A percentile compares a stretch with the other conserved stretches of the same genome.
Evolutionary conservation across 2,888 invertebrate species (phyloP).

Genomic region (Lucinisca nassula): DNA sequence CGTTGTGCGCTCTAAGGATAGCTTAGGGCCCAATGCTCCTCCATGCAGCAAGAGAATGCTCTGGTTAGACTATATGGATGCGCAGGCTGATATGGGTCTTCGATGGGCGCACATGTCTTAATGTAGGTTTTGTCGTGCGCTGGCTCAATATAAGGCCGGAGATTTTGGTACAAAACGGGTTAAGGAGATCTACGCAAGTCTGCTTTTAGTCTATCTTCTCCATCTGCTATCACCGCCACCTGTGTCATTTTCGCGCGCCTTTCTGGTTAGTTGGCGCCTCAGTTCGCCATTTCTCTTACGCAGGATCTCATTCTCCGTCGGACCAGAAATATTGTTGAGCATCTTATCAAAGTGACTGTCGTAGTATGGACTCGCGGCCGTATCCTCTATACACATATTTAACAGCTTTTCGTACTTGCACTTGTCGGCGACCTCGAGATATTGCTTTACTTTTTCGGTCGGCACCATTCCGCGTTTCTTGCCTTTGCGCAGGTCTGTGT

Average conservation of each 20-base stretch:
- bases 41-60: too few relatives aligned
- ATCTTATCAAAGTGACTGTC: not conserved
- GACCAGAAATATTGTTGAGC: not conserved
- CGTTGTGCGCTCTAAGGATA: too few relatives aligned
- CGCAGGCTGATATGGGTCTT: too few relatives aligned
- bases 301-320: not conserved
- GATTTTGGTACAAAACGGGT: too few relatives aligned
- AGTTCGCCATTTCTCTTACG: not conserved
- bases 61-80: too few relatives aligned
- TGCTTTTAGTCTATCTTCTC: too few relatives aligned
- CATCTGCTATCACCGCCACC: too few relatives aligned
- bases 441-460: conserved; percentile 24
- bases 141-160: too few relatives aligned
- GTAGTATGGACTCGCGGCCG: conserved; percentile 21
- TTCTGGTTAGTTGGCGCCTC: not conserved
- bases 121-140: too few relatives aligned
- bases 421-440: conserved; percentile 53
- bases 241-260: not conserved
- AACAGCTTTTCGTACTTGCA: conserved; percentile 39
- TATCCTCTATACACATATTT: conserved; percentile 49
- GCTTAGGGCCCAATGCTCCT: too few relatives aligned
- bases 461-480: conserved; percentile 42
- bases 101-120: too few relatives aligned
- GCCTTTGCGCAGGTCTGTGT: conserved; percentile 30
- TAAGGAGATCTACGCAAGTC: too few relatives aligned